phyloP scores from a whole-genome alignment of 2,113 vertebrate species.

The Potamarius usumacintae region DNA sequence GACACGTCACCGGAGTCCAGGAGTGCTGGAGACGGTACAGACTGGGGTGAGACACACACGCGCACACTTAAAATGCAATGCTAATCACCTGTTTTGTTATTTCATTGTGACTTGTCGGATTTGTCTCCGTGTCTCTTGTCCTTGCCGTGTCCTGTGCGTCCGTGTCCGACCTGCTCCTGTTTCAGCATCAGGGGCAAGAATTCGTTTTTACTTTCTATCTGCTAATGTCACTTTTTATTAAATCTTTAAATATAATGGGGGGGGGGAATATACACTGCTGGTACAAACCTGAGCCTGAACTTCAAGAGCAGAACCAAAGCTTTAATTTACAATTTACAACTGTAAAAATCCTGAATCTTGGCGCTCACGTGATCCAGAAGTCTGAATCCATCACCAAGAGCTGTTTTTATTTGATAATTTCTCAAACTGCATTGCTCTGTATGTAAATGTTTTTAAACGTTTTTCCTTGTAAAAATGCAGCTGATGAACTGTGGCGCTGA shows the following conservation, averaged over 20 bases:
- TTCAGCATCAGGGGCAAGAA: not conserved
- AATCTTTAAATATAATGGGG: not conserved
- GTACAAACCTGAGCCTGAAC: not conserved
- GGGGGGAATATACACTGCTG: not conserved
- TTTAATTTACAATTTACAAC: not conserved
- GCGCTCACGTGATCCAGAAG: not conserved
- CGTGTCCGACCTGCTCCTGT: not conserved
- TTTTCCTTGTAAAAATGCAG: too few species aligned
- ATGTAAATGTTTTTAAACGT: not conserved
- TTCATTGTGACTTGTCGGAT: conserved; percentile 8
- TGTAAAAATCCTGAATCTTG: not conserved
- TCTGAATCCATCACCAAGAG: too few species aligned
- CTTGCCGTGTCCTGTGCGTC: conserved; percentile 24
- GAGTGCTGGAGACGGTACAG: conserved; percentile 89
- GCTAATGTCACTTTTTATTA: not conserved
- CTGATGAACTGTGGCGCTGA: not conserved
- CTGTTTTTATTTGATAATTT: not conserved
- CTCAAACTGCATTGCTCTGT: not conserved
- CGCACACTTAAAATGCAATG: not conserved
- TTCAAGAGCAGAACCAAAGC: not conserved
- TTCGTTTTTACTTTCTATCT: not conserved
- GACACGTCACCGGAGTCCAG: conserved; percentile 83
- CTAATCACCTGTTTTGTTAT: conserved; percentile 16
- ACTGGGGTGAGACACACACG: conserved; percentile 85
- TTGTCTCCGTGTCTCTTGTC: not conserved